A percentile compares a stretch with the other conserved stretches of the same genome.
Conservation (phyloP, 2,888 invertebrate species). For the Luffia ferchaultella region DNA sequence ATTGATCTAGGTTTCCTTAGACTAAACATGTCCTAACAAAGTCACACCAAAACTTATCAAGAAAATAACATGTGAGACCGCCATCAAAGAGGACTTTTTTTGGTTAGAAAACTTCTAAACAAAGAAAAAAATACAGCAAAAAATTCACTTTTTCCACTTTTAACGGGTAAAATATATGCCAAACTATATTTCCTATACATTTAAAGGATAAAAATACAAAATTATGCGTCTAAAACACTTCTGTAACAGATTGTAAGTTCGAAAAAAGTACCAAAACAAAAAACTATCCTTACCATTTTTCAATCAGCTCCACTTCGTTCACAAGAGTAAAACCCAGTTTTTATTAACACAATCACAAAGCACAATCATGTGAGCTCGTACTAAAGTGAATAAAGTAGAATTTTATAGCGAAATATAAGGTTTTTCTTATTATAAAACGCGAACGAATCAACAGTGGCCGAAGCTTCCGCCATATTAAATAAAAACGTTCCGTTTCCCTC, state of each 20-base stretch:
- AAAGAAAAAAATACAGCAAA: constrained; percentile 51
- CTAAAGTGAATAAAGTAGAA: not conserved
- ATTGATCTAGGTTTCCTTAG: constrained; percentile 35
- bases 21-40: constrained; percentile 19
- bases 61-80: constrained; percentile 52
- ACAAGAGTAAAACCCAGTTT: constrained; percentile 16
- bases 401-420: constrained; percentile 17
- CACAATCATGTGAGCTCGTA: not conserved
- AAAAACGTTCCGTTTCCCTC: constrained; percentile 2
- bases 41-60: constrained; percentile 17
- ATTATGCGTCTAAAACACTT: constrained; percentile 13
- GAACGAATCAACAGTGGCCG: constrained; percentile 58
- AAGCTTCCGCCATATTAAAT: constrained; percentile 63
- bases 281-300: constrained; percentile 68
- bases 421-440: constrained; percentile 21
- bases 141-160: constrained; percentile 25
- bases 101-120: constrained; percentile 61
- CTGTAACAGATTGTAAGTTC: constrained; percentile 25
- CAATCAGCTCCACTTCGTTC: constrained; percentile 25
- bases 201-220: constrained; percentile 9
- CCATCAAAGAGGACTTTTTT: constrained; percentile 51
- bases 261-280: constrained; percentile 69
- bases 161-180: constrained; percentile 8
- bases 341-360: constrained; percentile 14
- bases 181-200: constrained; percentile 5